Conservation (phyloP, 2,888 invertebrate species). For the Diadegma fenestrale region DNA sequence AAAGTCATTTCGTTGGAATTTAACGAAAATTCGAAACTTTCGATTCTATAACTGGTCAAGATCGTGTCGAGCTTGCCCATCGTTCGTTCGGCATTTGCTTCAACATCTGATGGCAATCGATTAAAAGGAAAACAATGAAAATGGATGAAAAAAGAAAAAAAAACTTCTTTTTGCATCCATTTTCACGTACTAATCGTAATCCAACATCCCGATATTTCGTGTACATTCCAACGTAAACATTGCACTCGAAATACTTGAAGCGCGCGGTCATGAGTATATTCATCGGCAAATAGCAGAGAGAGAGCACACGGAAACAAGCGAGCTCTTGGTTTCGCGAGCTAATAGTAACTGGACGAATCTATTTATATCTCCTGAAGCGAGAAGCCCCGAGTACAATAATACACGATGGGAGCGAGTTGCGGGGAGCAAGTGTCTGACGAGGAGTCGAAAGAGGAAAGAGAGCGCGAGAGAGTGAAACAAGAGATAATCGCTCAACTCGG, state of each 20-base stretch:
- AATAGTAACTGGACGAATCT: constrained; percentile 57
- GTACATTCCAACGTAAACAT: constrained; percentile 31
- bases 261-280: constrained; percentile 12
- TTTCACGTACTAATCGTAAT: background rate
- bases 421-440: constrained; percentile 27
- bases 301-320: background rate
- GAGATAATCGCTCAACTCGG: constrained; percentile 11
- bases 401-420: constrained; percentile 25
- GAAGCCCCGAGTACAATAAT: constrained; percentile 43
- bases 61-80: background rate
- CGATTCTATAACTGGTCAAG: background rate
- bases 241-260: constrained; percentile 18
- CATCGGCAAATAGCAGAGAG: background rate
- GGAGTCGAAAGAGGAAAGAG: constrained; percentile 13
- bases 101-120: background rate
- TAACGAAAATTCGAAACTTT: background rate
- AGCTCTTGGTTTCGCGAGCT: constrained; percentile 44
- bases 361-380: constrained; percentile 53
- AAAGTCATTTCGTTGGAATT: background rate
- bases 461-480: constrained; percentile 26
- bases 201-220: constrained; percentile 3
- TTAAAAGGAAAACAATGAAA: background rate
- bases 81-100: background rate
- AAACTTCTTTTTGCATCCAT: background rate
- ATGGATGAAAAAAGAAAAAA: background rate